These are phyloP conservation scores for Ranitomeya imitator DNA, from an alignment of 2,113 vertebrate species.

Conservation along the genomic window DNA sequence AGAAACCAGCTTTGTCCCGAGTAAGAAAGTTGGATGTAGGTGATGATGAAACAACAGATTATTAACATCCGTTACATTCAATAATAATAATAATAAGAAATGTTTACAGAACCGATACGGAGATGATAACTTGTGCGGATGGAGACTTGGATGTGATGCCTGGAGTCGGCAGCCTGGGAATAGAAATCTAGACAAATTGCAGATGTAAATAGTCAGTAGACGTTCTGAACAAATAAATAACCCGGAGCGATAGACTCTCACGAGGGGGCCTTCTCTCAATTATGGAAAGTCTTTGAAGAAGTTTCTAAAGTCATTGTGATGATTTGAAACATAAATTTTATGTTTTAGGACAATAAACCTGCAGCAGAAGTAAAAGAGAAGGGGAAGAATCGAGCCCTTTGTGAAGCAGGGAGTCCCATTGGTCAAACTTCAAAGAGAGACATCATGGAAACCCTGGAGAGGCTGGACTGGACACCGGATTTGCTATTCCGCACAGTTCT, in stretches of 20 bases:
- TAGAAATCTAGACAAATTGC: constrained; percentile 41
- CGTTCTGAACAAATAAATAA: constrained; percentile 52
- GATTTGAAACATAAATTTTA: constrained; percentile 49
- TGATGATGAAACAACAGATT: constrained; percentile 17
- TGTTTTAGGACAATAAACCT: constrained; percentile 45
- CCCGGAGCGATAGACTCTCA: constrained; percentile 23
- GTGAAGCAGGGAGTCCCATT: constrained; percentile 17
- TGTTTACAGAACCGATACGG: not conserved
- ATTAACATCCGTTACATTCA: not conserved
- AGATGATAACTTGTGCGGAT: not conserved
- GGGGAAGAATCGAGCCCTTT: not conserved
- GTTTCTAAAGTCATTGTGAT: constrained; percentile 34
- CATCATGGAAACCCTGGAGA: not conserved
- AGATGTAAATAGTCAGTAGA: constrained; percentile 54
- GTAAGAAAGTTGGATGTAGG: not conserved
- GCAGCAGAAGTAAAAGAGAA: not conserved
- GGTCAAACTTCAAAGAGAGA: constrained; percentile 6
- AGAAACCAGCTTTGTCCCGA: not conserved
- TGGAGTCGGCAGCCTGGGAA: constrained; percentile 30
- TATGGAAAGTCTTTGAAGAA: constrained; percentile 44
- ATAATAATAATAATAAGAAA: not conserved
- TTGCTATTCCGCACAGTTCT: not conserved
- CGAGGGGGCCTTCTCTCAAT: constrained; percentile 28
- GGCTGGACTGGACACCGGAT: not conserved
- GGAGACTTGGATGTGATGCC: not conserved